These are phyloP conservation scores for Discoglossus pictus DNA, from an alignment of 2,797 vertebrate genomes.

Conservation along the genomic window DNA sequence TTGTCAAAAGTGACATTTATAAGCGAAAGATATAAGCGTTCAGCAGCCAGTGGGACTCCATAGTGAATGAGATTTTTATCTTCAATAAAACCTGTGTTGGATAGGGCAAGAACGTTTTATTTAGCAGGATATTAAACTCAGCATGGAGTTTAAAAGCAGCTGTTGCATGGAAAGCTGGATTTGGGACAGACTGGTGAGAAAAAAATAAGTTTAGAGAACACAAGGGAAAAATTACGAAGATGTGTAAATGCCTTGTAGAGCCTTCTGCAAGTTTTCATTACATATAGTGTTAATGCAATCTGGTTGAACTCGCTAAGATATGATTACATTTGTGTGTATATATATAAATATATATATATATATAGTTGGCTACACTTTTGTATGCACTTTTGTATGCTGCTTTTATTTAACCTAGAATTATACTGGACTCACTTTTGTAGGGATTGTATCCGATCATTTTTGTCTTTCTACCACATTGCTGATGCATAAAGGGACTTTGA, in stretches of 20 bases:
- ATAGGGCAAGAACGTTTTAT: constrained; percentile 38
- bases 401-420: too few relatives aligned
- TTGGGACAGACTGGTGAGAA: constrained; percentile 3
- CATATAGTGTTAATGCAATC: constrained; percentile 16
- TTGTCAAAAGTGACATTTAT: constrained; percentile 46
- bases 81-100: constrained; percentile 39
- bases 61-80: constrained; percentile 41
- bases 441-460: too few relatives aligned
- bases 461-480: too few relatives aligned
- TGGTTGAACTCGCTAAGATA: background rate
- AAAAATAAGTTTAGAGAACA: constrained; percentile 26
- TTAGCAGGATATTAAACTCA: constrained; percentile 51
- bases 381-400: too few relatives aligned
- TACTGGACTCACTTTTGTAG: too few relatives aligned
- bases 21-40: constrained; percentile 20
- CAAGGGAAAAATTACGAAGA: constrained; percentile 38
- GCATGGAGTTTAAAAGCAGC: constrained; percentile 44
- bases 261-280: constrained; percentile 28
- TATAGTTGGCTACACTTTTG: too few relatives aligned
- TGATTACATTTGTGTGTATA: too few relatives aligned
- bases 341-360: too few relatives aligned
- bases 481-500: too few relatives aligned
- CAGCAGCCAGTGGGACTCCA: constrained; percentile 41
- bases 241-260: constrained; percentile 30
- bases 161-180: constrained; percentile 36